A percentile compares a stretch with the other conserved stretches of the same genome.
These are phyloP conservation scores for Melinopterus prodromus DNA, from an alignment of 2,888 invertebrate species.

Conservation along the genomic window DNA sequence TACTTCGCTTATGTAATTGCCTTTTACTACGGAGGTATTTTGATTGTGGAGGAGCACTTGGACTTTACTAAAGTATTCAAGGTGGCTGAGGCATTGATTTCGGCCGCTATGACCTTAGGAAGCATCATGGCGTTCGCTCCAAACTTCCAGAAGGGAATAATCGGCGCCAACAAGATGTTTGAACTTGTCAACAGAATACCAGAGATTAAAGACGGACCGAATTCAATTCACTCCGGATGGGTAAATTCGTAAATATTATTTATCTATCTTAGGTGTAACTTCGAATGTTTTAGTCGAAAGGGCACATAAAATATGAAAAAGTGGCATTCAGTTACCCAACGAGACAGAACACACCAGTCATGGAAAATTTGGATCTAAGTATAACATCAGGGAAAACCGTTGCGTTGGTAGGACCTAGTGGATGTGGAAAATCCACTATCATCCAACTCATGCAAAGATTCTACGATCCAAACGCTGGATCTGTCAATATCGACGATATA, in stretches of 20 bases:
- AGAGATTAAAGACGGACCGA: conserved; percentile 60
- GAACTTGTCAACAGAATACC: conserved; percentile 70
- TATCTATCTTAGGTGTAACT: not conserved
- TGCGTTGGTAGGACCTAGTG: conserved; percentile 83
- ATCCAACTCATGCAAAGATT: conserved; percentile 84
- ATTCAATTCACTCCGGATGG: conserved; percentile 43
- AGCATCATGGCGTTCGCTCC: conserved; percentile 77
- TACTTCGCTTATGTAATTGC: conserved; percentile 59
- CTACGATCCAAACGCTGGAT: conserved; percentile 78
- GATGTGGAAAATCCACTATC: conserved; percentile 89
- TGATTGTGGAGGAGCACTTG: conserved; percentile 68
- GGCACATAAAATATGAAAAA: conserved; percentile 73
- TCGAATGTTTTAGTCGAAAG: conserved; percentile 58
- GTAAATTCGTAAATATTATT: conserved; percentile 47
- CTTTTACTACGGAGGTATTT: conserved; percentile 77
- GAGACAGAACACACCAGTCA: conserved; percentile 72
- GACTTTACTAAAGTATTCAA: conserved; percentile 72
- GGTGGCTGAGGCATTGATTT: conserved; percentile 78
- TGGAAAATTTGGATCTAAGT: conserved; percentile 71
- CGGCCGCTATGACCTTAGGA: conserved; percentile 75
- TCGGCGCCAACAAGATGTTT: conserved; percentile 75
- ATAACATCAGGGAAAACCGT: conserved; percentile 74
- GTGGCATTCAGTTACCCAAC: conserved; percentile 82
- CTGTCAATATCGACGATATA: conserved; percentile 59
- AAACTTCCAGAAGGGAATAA: conserved; percentile 81